Percentiles rank a stretch among this genome's conserved stretches.
Conservation (phyloP, 2,797 vertebrate species). For the Sitta carolinensis region DNA sequence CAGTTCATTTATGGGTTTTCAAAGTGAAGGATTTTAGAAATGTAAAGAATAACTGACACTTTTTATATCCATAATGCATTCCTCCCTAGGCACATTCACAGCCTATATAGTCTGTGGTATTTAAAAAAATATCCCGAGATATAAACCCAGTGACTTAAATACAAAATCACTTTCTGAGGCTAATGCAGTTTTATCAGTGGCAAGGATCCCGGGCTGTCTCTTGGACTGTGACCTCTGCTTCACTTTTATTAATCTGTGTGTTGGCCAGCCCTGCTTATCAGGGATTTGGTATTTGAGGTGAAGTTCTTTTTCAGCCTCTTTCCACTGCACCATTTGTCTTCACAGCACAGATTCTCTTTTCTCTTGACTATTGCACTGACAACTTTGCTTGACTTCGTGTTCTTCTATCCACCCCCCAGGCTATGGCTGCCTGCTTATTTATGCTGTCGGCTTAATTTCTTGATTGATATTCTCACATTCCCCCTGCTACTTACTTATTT, state of each 20-base stretch:
- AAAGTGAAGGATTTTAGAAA: conserved; percentile 56
- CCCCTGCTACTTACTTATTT: conserved; percentile 71
- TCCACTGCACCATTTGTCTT: conserved; percentile 34
- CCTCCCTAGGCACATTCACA: conserved; percentile 31
- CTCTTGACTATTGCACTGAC: conserved; percentile 27
- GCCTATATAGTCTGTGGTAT: conserved; percentile 6
- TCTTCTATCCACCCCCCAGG: conserved; percentile 46
- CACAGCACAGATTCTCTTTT: conserved; percentile 6
- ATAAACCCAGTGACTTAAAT: conserved; percentile 14
- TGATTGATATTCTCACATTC: conserved; percentile 69
- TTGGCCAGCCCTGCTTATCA: not conserved
- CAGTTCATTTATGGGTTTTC: conserved; percentile 50
- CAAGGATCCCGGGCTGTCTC: not conserved
- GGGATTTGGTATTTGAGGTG: not conserved
- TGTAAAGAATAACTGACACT: conserved; percentile 58
- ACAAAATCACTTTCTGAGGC: conserved; percentile 18
- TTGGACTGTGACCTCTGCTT: conserved; percentile 9
- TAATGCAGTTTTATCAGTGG: conserved; percentile 18
- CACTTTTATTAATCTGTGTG: conserved; percentile 21
- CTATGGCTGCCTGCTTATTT: conserved; percentile 68
- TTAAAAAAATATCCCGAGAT: conserved; percentile 4
- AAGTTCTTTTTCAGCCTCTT: not conserved
- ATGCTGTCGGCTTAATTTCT: conserved; percentile 72
- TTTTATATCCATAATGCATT: conserved; percentile 62
- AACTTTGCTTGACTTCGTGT: conserved; percentile 39